These are phyloP conservation scores for Metellina segmentata DNA, from an alignment of 2,888 invertebrate genomes.

Conservation along the genomic window DNA sequence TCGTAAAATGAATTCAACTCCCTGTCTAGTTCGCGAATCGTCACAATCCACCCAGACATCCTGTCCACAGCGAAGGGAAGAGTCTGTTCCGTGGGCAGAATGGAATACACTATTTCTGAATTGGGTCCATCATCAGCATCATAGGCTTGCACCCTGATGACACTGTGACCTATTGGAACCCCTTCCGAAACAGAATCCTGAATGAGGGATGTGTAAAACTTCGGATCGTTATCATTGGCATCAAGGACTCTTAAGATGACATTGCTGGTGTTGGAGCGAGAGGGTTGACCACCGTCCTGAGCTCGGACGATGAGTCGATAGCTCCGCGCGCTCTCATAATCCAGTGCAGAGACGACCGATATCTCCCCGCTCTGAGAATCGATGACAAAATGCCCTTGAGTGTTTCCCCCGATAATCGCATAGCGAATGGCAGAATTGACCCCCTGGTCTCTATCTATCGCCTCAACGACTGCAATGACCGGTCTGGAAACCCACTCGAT, in stretches of 20 bases:
- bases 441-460: constrained; percentile 95
- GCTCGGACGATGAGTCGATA: constrained; percentile 95
- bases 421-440: constrained; percentile 95
- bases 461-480: constrained; percentile 90
- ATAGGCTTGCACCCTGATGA: constrained; percentile 95
- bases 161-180: constrained; percentile 92
- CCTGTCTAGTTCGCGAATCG: constrained; percentile 91
- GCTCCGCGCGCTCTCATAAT: constrained; percentile 92
- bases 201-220: constrained; percentile 94
- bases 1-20: constrained; percentile 91
- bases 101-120: constrained; percentile 91
- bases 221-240: constrained; percentile 91
- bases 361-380: constrained; percentile 91
- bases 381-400: constrained; percentile 94
- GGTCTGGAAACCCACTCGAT: constrained; percentile 91
- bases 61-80: constrained; percentile 92
- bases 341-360: constrained; percentile 90
- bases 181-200: constrained; percentile 96
- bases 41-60: constrained; percentile 94
- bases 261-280: constrained; percentile 95
- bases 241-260: constrained; percentile 94
- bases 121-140: constrained; percentile 96
- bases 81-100: constrained; percentile 80
- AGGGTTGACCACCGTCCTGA: constrained; percentile 96
- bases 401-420: constrained; percentile 94